Conservation (phyloP, 2,797 vertebrate genomes). For the Stomatorhinus walkeri region DNA sequence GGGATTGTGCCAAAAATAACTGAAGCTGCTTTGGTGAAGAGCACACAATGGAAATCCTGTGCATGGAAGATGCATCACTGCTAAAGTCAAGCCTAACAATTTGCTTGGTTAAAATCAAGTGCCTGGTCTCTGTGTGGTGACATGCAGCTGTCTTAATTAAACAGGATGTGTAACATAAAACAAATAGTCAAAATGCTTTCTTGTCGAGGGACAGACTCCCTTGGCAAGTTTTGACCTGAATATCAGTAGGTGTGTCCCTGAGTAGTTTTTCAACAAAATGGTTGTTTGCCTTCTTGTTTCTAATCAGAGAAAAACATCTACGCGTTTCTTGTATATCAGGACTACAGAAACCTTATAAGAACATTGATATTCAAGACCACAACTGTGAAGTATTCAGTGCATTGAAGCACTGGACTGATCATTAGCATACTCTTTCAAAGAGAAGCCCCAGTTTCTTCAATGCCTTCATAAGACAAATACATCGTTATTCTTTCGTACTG, state of each 20-base stretch:
- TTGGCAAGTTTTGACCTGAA: not conserved
- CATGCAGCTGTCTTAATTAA: not conserved
- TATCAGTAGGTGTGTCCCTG: not conserved
- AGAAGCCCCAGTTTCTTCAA: constrained; percentile 23
- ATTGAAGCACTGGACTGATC: constrained; percentile 18
- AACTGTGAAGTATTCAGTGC: not conserved
- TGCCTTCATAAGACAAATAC: not conserved
- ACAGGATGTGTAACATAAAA: not conserved
- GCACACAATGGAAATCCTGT: not conserved
- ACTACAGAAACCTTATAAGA: constrained; percentile 13
- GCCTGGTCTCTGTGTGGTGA: not conserved
- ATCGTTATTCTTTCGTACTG: not conserved
- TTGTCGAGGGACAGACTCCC: not conserved
- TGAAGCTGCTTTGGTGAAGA: not conserved
- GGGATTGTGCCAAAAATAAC: constrained; percentile 2
- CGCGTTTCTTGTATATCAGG: not conserved
- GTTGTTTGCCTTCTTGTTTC: not conserved
- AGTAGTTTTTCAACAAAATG: not conserved
- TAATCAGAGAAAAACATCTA: constrained; percentile 6
- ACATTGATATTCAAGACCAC: constrained; percentile 39
- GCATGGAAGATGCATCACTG: not conserved
- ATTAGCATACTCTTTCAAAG: constrained; percentile 39
- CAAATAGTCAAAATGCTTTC: not conserved
- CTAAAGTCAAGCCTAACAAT: not conserved
- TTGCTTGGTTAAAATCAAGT: not conserved